phyloP scores from a whole-genome alignment of 2,797 vertebrate species.

The Myotis findleyi region DNA sequence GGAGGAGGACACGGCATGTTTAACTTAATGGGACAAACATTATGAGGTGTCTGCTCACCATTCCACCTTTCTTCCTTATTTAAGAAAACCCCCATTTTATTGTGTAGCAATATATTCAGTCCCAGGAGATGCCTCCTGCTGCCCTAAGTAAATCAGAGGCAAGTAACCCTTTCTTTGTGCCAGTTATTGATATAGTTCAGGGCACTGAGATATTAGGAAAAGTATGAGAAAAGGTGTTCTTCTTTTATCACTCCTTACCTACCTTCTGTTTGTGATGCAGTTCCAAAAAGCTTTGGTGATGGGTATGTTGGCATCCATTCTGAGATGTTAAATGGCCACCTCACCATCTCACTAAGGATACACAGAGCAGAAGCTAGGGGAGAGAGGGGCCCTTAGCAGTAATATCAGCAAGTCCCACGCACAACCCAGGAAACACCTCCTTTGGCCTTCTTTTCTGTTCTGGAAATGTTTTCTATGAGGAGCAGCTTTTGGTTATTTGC shows the following conservation, averaged over 20 bases:
- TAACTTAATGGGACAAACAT: not conserved
- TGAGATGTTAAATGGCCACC: not conserved
- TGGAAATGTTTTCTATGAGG: not conserved
- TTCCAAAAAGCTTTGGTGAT: not conserved
- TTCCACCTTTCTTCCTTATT: not conserved
- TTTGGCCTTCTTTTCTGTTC: not conserved
- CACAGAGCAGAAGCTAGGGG: not conserved
- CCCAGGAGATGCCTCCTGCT: not conserved
- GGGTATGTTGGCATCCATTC: not conserved
- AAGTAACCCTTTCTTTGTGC: not conserved
- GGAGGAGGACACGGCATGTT: not conserved
- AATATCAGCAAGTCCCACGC: not conserved
- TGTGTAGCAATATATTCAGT: not conserved
- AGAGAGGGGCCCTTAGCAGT: not conserved
- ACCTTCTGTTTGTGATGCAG: not conserved
- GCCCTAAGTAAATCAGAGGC: not conserved
- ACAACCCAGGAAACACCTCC: not conserved
- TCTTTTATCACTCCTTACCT: not conserved
- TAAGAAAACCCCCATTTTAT: not conserved
- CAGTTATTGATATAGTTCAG: not conserved
- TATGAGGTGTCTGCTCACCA: not conserved
- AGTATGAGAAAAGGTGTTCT: not conserved
- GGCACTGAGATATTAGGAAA: not conserved
- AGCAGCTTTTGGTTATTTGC: not conserved
- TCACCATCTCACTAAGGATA: not conserved